phyloP scores from a whole-genome alignment of 2,888 invertebrate species.

The Cabera pusaria region DNA sequence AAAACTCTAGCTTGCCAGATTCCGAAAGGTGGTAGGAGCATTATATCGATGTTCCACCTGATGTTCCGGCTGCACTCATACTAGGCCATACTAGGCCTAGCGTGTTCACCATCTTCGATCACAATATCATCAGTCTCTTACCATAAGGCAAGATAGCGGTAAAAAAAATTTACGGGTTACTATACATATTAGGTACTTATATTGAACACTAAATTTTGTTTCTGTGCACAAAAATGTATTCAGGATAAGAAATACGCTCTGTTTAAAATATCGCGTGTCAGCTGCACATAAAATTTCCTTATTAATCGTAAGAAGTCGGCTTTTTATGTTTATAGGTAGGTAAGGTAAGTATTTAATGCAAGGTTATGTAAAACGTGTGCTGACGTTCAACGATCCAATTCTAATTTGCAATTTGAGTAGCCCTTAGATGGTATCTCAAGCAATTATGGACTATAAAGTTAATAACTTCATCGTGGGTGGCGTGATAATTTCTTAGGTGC shows the following conservation, averaged over 20 bases:
- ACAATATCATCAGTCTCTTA: too few relatives aligned
- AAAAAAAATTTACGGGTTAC: too few relatives aligned
- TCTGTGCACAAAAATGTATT: constrained; percentile 1
- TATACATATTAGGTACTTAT: too few relatives aligned
- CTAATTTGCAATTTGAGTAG: constrained; percentile 58
- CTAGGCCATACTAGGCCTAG: too few relatives aligned
- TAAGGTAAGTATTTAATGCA: constrained; percentile 20
- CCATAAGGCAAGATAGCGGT: too few relatives aligned
- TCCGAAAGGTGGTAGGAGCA: too few relatives aligned
- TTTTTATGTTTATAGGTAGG: constrained; percentile 15
- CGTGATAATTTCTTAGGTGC: constrained; percentile 74
- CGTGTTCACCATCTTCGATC: too few relatives aligned
- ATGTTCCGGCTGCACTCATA: too few relatives aligned
- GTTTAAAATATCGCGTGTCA: constrained; percentile 15
- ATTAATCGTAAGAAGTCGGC: constrained; percentile 16
- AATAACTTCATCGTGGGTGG: constrained; percentile 79
- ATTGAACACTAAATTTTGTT: too few relatives aligned
- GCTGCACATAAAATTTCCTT: constrained; percentile 16
- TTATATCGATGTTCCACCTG: too few relatives aligned
- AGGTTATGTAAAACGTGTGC: constrained; percentile 11
- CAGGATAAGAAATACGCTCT: not conserved
- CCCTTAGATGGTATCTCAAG: constrained; percentile 73
- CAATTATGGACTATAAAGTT: constrained; percentile 79
- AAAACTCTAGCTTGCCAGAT: too few relatives aligned
- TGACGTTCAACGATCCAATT: constrained; percentile 16